Evolutionary conservation across 2,797 vertebrate species (phyloP).

Genomic region (Adrianichthys oophorus): DNA sequence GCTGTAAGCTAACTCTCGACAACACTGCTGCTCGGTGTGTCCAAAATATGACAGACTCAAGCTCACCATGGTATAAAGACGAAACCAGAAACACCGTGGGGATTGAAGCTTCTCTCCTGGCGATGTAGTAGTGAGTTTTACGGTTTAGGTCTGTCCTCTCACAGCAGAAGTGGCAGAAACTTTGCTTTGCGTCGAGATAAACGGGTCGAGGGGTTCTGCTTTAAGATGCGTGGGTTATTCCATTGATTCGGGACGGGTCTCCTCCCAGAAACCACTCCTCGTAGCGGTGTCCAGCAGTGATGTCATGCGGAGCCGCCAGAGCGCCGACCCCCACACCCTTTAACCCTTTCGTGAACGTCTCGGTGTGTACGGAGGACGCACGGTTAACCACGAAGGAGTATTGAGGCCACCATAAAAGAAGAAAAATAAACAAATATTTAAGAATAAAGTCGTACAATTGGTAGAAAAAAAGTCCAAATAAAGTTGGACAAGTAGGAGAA

Average conservation of each 20-base stretch:
- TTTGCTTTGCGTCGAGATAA: background rate
- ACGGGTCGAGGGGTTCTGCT: background rate
- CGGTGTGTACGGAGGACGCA: too few relatives aligned
- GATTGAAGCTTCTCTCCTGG: constrained; percentile 31
- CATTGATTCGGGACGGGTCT: constrained; percentile 60
- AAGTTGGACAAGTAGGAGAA: too few relatives aligned
- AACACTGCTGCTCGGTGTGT: background rate
- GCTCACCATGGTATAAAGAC: constrained; percentile 67
- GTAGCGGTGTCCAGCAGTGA: constrained; percentile 71
- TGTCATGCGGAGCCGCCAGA: constrained; percentile 51
- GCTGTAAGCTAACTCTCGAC: background rate
- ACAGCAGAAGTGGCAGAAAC: background rate
- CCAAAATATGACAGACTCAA: background rate
- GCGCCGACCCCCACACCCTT: constrained; percentile 29
- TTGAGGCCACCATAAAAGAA: too few relatives aligned
- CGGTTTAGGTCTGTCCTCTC: constrained; percentile 22
- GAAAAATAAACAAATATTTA: too few relatives aligned
- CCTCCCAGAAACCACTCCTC: constrained; percentile 72
- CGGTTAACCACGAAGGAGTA: too few relatives aligned
- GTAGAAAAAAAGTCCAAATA: too few relatives aligned
- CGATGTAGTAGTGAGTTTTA: constrained; percentile 23
- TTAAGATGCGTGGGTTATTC: constrained; percentile 19
- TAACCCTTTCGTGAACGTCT: constrained; percentile 48
- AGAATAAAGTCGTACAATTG: too few relatives aligned
- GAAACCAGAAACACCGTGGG: constrained; percentile 61